Conservation (phyloP, 2,888 invertebrate species). For the Rhamphomyia laevipes region DNA sequence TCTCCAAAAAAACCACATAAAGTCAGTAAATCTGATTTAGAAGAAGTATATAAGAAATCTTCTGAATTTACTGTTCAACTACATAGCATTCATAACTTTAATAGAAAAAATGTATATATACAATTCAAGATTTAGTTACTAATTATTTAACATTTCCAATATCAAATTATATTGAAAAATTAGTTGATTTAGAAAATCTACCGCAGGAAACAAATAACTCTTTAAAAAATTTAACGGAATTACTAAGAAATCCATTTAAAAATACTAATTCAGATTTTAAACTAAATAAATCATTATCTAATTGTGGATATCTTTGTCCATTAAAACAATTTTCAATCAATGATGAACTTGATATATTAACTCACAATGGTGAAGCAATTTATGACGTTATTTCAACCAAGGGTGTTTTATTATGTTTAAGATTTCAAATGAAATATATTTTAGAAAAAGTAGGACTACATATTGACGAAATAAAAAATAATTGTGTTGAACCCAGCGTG, state of each 20-base stretch:
- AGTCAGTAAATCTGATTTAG: conserved; percentile 1
- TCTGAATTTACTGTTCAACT: neutral
- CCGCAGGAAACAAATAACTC: neutral
- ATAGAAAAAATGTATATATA: conserved; percentile 2
- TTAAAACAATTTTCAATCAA: conserved; percentile 1
- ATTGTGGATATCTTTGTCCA: neutral
- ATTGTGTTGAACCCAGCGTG: neutral
- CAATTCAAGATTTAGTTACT: neutral
- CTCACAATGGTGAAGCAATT: neutral
- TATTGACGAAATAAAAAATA: neutral
- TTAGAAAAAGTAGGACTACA: neutral
- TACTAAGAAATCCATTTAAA: conserved; percentile 3
- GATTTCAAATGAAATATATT: conserved; percentile 2
- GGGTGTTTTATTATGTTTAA: neutral
- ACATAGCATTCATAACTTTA: conserved; percentile 1
- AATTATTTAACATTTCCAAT: neutral
- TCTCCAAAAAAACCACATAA: neutral
- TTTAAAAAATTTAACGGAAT: neutral
- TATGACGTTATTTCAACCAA: conserved; percentile 1
- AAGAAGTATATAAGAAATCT: conserved; percentile 1
- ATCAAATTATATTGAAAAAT: neutral
- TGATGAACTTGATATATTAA: neutral
- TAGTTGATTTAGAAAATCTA: neutral
- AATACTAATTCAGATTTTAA: neutral
- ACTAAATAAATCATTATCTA: neutral